phyloP scores from a whole-genome alignment of 2,888 invertebrate species.

The Ferrisia virgata region DNA sequence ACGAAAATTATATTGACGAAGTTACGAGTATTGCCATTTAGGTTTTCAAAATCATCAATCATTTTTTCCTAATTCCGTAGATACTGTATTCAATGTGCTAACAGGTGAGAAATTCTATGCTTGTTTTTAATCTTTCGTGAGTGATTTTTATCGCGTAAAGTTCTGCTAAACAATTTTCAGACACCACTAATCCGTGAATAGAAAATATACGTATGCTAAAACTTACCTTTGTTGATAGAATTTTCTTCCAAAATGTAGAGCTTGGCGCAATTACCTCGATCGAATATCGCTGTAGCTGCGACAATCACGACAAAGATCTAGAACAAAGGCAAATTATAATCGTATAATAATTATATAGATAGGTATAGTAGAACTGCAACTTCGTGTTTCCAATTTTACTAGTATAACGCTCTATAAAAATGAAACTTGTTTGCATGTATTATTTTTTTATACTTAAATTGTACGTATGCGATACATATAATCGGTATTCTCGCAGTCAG shows the following conservation, averaged over 20 bases:
- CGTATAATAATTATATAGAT: background rate
- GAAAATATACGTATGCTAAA: background rate
- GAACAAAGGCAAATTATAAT: slow-evolving; percentile 20
- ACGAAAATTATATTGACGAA: too few species aligned
- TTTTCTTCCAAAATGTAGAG: slow-evolving; percentile 7
- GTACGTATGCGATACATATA: too few species aligned
- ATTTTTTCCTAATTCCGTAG: too few species aligned
- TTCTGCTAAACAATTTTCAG: background rate
- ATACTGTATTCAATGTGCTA: too few species aligned
- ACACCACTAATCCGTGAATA: background rate
- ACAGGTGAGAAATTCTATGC: too few species aligned
- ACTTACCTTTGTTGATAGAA: background rate
- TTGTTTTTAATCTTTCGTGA: background rate
- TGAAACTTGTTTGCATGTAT: slow-evolving; percentile 3
- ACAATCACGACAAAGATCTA: slow-evolving; percentile 12
- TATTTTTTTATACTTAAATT: background rate
- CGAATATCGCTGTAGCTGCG: background rate
- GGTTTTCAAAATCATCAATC: too few species aligned
- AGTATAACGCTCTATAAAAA: background rate
- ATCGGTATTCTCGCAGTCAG: background rate
- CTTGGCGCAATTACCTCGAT: slow-evolving; percentile 20
- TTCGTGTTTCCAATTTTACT: slow-evolving; percentile 10
- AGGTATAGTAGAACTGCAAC: background rate
- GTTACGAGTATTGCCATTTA: too few species aligned
- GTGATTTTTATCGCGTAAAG: background rate